Base-by-base conservation (phyloP, 2,797 vertebrate species). In the Sebastes iracundus region DNA sequence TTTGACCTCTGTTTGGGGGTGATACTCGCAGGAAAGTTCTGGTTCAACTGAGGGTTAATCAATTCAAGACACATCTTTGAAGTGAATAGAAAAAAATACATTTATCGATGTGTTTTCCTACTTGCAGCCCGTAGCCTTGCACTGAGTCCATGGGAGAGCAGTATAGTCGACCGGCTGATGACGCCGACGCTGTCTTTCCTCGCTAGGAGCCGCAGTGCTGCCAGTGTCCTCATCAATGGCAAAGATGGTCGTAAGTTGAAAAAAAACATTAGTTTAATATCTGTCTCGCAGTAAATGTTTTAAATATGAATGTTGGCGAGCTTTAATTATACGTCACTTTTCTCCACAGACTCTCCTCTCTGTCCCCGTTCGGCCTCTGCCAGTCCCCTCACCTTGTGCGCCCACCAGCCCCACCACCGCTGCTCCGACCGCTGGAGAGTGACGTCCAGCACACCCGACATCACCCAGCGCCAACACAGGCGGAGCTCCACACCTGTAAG, bases 101-200 rank as follows among this genome's bases (percentile, higher is more conserved):
- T n/a, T 27, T 1, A 58, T 65, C 0, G 2, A 14, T 28, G 10
- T 49, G 13, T 64, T 85, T 3, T 75, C 58, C 27, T 63, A 23
- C 68, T 62, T 63, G 72, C 92, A 99, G 98, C 96, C 81, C 97
- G 98, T 76, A 97, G 93, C 86, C 85, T 97, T 32, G 97, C 97
- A 79, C 93, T 99, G 88, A 99, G 97, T 79, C 95, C 97, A 0
- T 99, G 98, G 98, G 98, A 99, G 94, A 99, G 98, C 95, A 99
- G 98, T 88, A 98, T 99, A 2, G 98, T 99, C 59, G 98, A 99
- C 91, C 96, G 98, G 28, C 94, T 99, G 90, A 99, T 98, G 98
- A 99, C 98, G 0, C 98, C 98, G 27, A 99, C 98, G 2, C 95
- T 99, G 83, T 97, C 98, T 63, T 99, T 99, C 93, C 96, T 99